Base-by-base conservation (phyloP, 2,888 invertebrate genomes). In the Macropis europaea region DNA sequence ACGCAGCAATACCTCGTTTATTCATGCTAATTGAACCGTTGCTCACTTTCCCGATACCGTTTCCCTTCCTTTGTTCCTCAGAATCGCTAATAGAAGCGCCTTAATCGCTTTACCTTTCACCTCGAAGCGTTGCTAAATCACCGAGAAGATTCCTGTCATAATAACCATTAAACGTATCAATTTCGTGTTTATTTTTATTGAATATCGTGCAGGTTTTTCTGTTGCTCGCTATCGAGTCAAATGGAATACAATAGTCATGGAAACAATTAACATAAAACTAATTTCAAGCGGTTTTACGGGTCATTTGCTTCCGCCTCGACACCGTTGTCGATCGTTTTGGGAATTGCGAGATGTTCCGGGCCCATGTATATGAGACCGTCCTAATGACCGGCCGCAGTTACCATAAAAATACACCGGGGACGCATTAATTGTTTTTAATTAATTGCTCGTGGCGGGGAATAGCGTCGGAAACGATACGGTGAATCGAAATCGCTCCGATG, bases 401-500 rank as follows among this genome's bases (percentile, higher is more conserved):
- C 17, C 52, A 60, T 68, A 76, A 71, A 74, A 76, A 67, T 71
- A 56, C 67, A 32, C 74, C 15, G 2, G 54, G 56, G 75, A 53
- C 52, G 30, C 48, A 64, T 76, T 72, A 63, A 71, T 61, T 66
- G 47, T 75, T 76, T 76, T 75, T 64, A 71, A 75, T 61, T 52
- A 64, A 68, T 57, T 50, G 67, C 52, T 24, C 30, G 40, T 2
- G 17, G 26, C 5, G 5, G 24, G 22, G 36, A 1, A 24, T 7
- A 56, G 9, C 30, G n/a, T 4, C 15, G 30, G 52, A 38, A 32
- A 26, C 22, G n/a, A 26, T n/a, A 5, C n/a, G 9, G 1, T n/a
- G n/a, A n/a, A n/a, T n/a, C n/a, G n/a, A n/a, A n/a, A n/a, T 5
- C n/a, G 22, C 5, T 3, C 9, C 30, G 28, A 47, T 36, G 36